These are phyloP conservation scores for Rallus crepitans DNA, from an alignment of 2,797 vertebrate genomes.

Conservation along the genomic window DNA sequence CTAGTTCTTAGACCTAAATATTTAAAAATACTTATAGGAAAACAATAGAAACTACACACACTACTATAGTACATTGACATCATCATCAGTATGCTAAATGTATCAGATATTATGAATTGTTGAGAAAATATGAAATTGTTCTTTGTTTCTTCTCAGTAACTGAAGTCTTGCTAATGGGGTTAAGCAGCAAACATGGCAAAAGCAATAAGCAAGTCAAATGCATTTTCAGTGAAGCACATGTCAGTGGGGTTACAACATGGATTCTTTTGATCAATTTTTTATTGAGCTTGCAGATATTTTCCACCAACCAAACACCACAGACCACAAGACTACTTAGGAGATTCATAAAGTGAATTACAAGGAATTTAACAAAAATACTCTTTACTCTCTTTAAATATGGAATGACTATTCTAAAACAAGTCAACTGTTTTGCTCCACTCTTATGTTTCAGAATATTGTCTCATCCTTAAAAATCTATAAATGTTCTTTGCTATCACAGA, in stretches of 20 bases:
- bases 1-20: not conserved
- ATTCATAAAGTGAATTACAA: not conserved
- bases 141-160: not conserved
- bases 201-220: not conserved
- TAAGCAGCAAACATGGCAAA: not conserved
- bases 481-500: not conserved
- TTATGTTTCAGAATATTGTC: not conserved
- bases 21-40: not conserved
- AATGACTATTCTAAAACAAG: not conserved
- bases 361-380: not conserved
- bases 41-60: not conserved
- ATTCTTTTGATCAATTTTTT: slow-evolving; percentile 23
- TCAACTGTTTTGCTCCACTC: not conserved
- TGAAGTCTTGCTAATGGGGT: not conserved
- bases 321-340: not conserved
- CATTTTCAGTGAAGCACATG: not conserved
- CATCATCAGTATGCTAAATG: not conserved
- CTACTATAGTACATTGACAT: not conserved
- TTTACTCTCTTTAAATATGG: not conserved
- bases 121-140: not conserved
- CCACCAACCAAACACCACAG: not conserved
- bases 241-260: not conserved
- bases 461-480: not conserved
- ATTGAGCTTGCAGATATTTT: slow-evolving; percentile 42
- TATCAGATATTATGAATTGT: not conserved